Evolutionary conservation across 2,888 invertebrate species (phyloP), one percentile per base, ranked within the genome.

Genomic region (Muscina levida): DNA sequence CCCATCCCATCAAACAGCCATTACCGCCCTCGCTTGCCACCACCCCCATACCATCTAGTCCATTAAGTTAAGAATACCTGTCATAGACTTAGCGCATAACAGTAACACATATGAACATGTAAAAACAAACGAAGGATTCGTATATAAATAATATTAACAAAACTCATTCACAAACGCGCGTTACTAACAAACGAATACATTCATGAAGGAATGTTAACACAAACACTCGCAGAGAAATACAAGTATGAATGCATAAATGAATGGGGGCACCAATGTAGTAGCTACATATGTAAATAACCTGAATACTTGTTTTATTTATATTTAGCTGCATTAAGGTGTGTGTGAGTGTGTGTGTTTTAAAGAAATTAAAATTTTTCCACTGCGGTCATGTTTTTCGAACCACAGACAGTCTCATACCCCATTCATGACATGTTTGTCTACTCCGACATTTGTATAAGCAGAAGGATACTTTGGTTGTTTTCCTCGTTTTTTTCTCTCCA

Each of bases 361-460:
- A 68, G 75, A 74, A 81, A 72, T 77, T 72, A 72, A 68, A 77
- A 77, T 77, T 74, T 81, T 68, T 77, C 70, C 72, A 81, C 74
- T 81, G 80, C 80, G 74, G 81, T 81, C 74, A 68, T 74, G 75
- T 75, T 77, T 72, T 74, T 39, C 74, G n/a, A 67, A 31, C 53
- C 56, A 26, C 68, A 77, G 74, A 77, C 77, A 75, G 65, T 68
- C 77, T 68, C 74, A 77, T 57, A 72, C 77, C 67, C 59, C 19
- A 62, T 11, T 59, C 13, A 39, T 37, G 13, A 8, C 5, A n/a
- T 39, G 59, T 59, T 11, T 42, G 42, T 62, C 31, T 31, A n/a
- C 3, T 42, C 53, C 1, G 13, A 53, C 22, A 5, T 17, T 19
- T 2, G 53, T 53, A 8, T 53, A 31, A 31, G 31, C 31, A 31